Base-by-base conservation (phyloP, 2,888 invertebrate species). In the Branchinecta sandiegonensis region DNA sequence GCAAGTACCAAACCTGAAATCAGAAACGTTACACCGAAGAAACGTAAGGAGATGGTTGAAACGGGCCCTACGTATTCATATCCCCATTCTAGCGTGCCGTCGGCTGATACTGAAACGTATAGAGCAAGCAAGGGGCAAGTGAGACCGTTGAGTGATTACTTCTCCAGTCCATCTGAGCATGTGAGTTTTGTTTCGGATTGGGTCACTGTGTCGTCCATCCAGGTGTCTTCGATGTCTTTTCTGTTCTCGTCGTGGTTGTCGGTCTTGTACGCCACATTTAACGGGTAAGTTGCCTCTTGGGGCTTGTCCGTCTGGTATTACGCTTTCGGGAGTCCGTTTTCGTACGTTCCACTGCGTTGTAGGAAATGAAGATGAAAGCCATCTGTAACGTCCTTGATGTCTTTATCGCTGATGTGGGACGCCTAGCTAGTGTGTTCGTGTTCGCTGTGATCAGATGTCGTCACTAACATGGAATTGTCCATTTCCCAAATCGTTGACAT, bases 241-340 rank as follows among this genome's bases (percentile, higher is more conserved):
- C 37, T 69, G 67, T 63, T 66, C 67, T 64, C 66, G 72, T 75
- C 73, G 23, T 70, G 75, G 66, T 65, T 65, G 23, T 17, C 46
- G 66, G 23, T 10, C 23, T 17, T 66, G 17, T 10, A 66, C 47
- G 46, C 37, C 17, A 13, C 17, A 3, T 37, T 37, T 47, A 13
- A 47, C 63, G 47, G 37, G 11, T n/a, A n/a, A 66, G 47, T 66
- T 37, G 46, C 64, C 46, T 46, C 7, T 12, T 8, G 7, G 65
- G 47, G 37, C 46, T 10, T n/a, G 48, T 48, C 47, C 17, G 10
- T 37, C 23, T 63, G 14, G 48, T 37, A 4, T 37, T 37, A 6
- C 37, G 37, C 37, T 37, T 37, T 37, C 1, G 37, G 37, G 37
- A 37, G 37, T 37, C 37, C 37, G 37, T 37, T 37, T 37, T 37